These are phyloP conservation scores for Acrossocheilus fasciatus DNA, from an alignment of 2,797 vertebrate species.

Conservation along the genomic window DNA sequence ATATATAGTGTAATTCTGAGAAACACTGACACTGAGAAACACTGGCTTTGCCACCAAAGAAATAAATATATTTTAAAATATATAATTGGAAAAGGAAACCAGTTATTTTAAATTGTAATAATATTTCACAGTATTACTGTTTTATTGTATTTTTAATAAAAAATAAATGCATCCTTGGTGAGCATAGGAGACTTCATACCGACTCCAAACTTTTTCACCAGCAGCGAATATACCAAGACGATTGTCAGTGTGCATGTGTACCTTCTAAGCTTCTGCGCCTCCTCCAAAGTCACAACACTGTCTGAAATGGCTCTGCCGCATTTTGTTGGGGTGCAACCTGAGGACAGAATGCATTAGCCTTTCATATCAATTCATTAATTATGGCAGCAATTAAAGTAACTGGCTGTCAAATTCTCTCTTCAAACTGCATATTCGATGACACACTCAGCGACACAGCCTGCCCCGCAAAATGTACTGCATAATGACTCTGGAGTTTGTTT, in stretches of 20 bases:
- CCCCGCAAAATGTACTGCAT: background rate
- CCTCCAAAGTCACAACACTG: conserved; percentile 83
- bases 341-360: conserved; percentile 35
- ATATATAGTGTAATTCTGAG: too few species aligned
- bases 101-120: too few species aligned
- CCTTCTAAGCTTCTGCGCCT: conserved; percentile 86
- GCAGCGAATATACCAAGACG: background rate
- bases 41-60: background rate
- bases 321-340: conserved; percentile 91
- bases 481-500: background rate
- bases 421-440: conserved; percentile 24
- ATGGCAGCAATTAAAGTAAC: conserved; percentile 2
- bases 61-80: background rate
- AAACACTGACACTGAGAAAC: too few species aligned
- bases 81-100: background rate
- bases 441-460: background rate
- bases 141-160: background rate
- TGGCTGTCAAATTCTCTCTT: conserved; percentile 13
- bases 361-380: conserved; percentile 3
- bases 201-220: background rate
- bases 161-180: background rate
- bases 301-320: conserved; percentile 91
- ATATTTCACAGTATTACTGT: background rate
- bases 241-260: conserved; percentile 58
- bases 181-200: background rate